Base-by-base conservation (phyloP, 2,888 invertebrate genomes). In the Lymantria dispar region DNA sequence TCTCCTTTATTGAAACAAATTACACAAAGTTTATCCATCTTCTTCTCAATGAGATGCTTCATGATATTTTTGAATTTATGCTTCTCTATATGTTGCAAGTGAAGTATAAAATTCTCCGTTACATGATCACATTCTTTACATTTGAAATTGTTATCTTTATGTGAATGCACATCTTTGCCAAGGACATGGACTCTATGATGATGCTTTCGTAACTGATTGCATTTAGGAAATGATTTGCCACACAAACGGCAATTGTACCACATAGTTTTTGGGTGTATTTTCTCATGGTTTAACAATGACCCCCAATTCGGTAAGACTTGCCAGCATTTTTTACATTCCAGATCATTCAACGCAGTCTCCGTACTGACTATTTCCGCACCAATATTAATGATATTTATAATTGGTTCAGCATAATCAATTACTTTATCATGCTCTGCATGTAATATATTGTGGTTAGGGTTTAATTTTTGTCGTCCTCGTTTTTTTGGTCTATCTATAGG, bases 291-390 rank as follows among this genome's bases (percentile, higher is more conserved):
- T 0, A 81, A 43, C 14, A 88, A 64, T 0, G 82, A 74, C 54
- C 78, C 78, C 0, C 80, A 7, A 43, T 75, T 78, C 0, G 87
- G 83, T 12, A 89, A 60, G 0, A 82, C 64, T 58, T 85, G 77
- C 74, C 82, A 85, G 58, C 90, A 91, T 58, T 81, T 85, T 3
- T 79, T 74, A 50, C 90, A 91, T 62, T 87, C 86, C 8, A 85
- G 62, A 15, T 78, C 73, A 3, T 65, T 74, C 46, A 81, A 72
- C 13, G 51, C 53, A 1, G 58, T 55, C n/a, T 75, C 68, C 1
- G 66, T 56, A 7, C 65, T 61, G 0, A 72, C 13, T 0, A 68
- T 44, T 45, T 78, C 70, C 0, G 78, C 60, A 14, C 70, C 63
- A 8, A 64, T 48, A 50, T 87, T 86, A 0, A 87, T 62, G 10